Percentiles rank a stretch among this genome's conserved stretches.
These are phyloP conservation scores for Echeneis naucrates DNA, from an alignment of 2,797 vertebrate species.

Conservation along the genomic window DNA sequence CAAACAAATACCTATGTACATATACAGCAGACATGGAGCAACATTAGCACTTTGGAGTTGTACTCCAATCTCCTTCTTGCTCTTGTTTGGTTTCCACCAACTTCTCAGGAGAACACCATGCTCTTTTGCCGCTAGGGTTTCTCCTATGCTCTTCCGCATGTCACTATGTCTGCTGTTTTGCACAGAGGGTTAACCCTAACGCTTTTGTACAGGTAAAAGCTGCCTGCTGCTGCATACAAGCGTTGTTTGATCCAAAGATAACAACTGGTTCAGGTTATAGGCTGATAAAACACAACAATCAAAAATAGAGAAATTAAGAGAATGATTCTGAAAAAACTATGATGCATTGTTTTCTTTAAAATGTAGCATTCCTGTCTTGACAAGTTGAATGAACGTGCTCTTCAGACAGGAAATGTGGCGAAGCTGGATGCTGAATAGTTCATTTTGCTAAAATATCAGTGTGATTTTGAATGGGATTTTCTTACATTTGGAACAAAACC, in stretches of 20 bases:
- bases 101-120: not conserved
- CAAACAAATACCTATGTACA: conserved; percentile 14
- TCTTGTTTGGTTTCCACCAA: not conserved
- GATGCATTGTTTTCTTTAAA: not conserved
- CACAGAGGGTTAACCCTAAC: not conserved
- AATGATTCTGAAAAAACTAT: not conserved
- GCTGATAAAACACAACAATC: not conserved
- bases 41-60: not conserved
- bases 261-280: not conserved
- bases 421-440: not conserved
- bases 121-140: not conserved
- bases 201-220: not conserved
- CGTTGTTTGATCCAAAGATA: not conserved
- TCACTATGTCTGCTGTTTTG: not conserved
- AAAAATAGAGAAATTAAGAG: not conserved
- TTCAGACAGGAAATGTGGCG: conserved; percentile 1
- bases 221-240: not conserved
- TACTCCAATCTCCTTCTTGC: not conserved
- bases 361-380: not conserved
- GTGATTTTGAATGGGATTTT: conserved; percentile 1
- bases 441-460: conserved; percentile 1
- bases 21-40: not conserved
- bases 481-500: conserved; percentile 27
- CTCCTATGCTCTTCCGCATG: not conserved
- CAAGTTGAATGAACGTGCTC: conserved; percentile 4